Conservation (phyloP, 2,113 vertebrate genomes). For the Balaenoptera acutorostrata region DNA sequence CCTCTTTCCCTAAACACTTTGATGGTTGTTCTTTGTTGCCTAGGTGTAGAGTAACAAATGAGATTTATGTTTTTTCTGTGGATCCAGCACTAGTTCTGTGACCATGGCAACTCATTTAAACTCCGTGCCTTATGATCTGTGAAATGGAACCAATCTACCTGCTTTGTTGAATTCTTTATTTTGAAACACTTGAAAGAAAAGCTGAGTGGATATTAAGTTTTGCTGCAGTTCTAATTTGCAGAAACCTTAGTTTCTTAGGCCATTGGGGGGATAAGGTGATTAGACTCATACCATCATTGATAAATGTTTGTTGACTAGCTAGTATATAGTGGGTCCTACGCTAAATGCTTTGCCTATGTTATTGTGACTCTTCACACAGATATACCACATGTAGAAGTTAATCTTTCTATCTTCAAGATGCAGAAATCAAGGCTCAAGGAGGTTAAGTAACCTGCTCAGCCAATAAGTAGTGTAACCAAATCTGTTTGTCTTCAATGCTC, state of each 20-base stretch:
- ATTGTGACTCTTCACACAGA: background rate
- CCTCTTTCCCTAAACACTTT: background rate
- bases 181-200: slow-evolving; percentile 5
- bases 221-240: background rate
- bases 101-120: background rate
- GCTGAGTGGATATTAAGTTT: background rate
- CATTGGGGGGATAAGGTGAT: background rate
- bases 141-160: background rate
- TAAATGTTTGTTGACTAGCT: background rate
- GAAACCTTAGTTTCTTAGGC: background rate
- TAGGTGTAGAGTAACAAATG: background rate
- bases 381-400: background rate
- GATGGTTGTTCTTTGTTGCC: background rate
- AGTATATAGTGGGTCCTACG: background rate
- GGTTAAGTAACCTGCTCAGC: background rate
- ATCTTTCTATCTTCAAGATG: background rate
- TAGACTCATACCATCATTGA: background rate
- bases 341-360: background rate
- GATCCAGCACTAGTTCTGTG: background rate
- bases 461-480: background rate
- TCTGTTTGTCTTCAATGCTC: background rate
- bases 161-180: slow-evolving; percentile 17
- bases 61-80: background rate
- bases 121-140: background rate
- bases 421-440: background rate